A percentile compares a stretch with the other conserved stretches of the same genome.
These are phyloP conservation scores for Drosophila algonquin DNA, from an alignment of 2,888 invertebrate species.

Conservation along the genomic window DNA sequence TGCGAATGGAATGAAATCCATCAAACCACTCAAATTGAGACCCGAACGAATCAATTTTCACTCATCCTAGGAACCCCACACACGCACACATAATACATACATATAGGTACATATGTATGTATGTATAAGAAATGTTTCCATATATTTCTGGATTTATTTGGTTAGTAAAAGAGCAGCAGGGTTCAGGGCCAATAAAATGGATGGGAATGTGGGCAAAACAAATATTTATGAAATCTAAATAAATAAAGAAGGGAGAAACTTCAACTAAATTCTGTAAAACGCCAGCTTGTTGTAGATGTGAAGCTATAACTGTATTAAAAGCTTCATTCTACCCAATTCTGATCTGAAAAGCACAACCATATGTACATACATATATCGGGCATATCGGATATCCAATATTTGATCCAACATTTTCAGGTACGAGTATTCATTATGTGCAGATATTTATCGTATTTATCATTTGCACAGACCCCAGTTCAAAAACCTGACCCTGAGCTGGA, in stretches of 20 bases:
- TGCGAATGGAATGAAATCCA: conserved; percentile 15
- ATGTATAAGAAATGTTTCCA: background rate
- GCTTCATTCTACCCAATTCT: too few species aligned
- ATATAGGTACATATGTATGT: too few species aligned
- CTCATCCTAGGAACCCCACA: background rate
- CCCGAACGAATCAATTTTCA: background rate
- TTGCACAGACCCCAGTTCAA: background rate
- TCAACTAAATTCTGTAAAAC: too few species aligned
- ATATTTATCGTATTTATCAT: too few species aligned
- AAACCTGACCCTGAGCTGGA: conserved; percentile 9
- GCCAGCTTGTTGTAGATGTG: background rate
- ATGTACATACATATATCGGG: too few species aligned
- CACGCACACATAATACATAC: too few species aligned
- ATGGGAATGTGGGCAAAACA: background rate
- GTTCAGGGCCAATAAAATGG: background rate
- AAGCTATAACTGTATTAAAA: background rate
- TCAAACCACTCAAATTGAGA: background rate
- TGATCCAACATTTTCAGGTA: background rate
- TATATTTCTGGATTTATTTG: background rate
- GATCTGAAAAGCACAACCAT: too few species aligned
- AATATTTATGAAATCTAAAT: background rate
- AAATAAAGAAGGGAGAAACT: background rate
- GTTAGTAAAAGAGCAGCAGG: background rate
- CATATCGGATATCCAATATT: too few species aligned
- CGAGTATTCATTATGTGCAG: background rate